These are phyloP conservation scores for Solea senegalensis DNA, from an alignment of 2,113 vertebrate genomes.

Conservation along the genomic window DNA sequence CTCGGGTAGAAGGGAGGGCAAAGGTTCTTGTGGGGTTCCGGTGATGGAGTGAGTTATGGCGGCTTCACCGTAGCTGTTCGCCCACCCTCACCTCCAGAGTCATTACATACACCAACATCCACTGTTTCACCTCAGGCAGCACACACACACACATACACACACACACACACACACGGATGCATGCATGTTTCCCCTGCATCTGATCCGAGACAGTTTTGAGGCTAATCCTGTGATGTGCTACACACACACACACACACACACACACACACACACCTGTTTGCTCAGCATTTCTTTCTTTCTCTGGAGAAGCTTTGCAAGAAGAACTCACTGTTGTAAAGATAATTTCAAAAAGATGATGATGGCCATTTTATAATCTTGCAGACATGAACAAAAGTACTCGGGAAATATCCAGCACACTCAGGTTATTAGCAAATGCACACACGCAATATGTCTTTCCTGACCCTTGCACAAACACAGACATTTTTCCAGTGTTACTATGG, in stretches of 20 bases:
- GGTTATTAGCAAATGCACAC: background rate
- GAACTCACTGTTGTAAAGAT: constrained; percentile 45
- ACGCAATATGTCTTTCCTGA: constrained; percentile 19
- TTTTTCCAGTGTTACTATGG: constrained; percentile 72
- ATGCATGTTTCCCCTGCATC: constrained; percentile 3
- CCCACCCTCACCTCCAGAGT: constrained; percentile 44
- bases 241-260: constrained; percentile 17
- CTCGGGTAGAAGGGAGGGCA: constrained; percentile 8
- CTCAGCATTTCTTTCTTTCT: constrained; percentile 52
- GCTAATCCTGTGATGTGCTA: constrained; percentile 39
- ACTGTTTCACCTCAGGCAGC: constrained; percentile 24
- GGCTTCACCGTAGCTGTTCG: constrained; percentile 26
- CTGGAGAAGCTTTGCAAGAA: constrained; percentile 44
- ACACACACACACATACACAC: constrained; percentile 6
- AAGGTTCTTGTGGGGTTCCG: constrained; percentile 22
- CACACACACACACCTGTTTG: constrained; percentile 41
- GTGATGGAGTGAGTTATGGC: constrained; percentile 59
- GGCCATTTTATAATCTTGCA: constrained; percentile 46
- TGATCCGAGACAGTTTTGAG: constrained; percentile 52
- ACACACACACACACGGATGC: background rate
- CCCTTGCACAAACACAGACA: constrained; percentile 28
- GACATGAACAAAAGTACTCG: constrained; percentile 18
- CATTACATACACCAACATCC: constrained; percentile 46
- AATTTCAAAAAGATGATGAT: constrained; percentile 54
- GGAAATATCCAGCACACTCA: constrained; percentile 23